A percentile compares a stretch with the other conserved stretches of the same genome.
Evolutionary conservation across 2,888 invertebrate species (phyloP).

Genomic region (Cantharis lateralis): DNA sequence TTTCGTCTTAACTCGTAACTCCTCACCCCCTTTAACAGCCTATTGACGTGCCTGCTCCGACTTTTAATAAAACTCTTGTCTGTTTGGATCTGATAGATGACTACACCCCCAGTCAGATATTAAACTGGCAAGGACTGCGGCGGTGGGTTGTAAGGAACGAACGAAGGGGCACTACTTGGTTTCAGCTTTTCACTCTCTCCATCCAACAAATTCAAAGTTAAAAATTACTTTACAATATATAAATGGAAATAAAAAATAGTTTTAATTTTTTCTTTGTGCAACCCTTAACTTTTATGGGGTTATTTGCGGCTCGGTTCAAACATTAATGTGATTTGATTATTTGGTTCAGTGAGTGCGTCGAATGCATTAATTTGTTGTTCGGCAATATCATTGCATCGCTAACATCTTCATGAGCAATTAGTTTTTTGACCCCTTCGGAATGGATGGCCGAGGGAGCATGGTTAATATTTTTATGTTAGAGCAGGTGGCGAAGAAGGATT

Average conservation of each 20-base stretch:
- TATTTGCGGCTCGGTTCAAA: conserved; percentile 44
- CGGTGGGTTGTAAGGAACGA: conserved; percentile 24
- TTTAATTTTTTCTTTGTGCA: conserved; percentile 9
- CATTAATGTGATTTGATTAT: conserved; percentile 44
- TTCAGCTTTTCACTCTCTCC: conserved; percentile 48
- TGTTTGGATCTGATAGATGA: conserved; percentile 62
- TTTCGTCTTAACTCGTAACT: conserved; percentile 26
- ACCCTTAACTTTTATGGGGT: conserved; percentile 37
- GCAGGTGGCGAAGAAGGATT: conserved; percentile 4
- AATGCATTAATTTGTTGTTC: conserved; percentile 39
- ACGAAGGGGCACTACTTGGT: conserved; percentile 42
- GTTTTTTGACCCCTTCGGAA: conserved; percentile 7
- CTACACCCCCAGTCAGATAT: conserved; percentile 60
- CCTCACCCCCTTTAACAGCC: conserved; percentile 40
- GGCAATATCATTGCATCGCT: conserved; percentile 33
- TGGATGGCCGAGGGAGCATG: conserved; percentile 10
- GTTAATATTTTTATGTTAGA: not conserved
- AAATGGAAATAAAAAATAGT: conserved; percentile 10
- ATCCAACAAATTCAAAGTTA: conserved; percentile 24
- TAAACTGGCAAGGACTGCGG: conserved; percentile 47
- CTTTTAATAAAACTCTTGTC: conserved; percentile 63
- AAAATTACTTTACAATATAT: conserved; percentile 10
- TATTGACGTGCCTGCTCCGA: conserved; percentile 57
- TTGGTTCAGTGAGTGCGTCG: conserved; percentile 41
- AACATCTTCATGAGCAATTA: conserved; percentile 35